Base-by-base conservation (phyloP, 2,113 vertebrate species). In the Euleptes europaea region DNA sequence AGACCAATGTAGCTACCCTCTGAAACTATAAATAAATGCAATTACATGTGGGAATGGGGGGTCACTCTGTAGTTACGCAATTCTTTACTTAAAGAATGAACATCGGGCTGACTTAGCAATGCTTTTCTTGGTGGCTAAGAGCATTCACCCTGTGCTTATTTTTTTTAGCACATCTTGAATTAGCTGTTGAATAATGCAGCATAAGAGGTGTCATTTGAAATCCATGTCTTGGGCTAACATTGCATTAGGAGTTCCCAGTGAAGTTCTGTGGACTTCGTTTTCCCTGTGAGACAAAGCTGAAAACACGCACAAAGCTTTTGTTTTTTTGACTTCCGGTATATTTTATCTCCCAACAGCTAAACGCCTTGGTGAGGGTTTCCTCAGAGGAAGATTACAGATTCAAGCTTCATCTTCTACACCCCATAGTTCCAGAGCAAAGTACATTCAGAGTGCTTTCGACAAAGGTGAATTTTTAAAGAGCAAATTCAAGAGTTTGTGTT, bases 401-500 rank as follows among this genome's bases (percentile, higher is more conserved):
- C 88, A 93, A 96, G 73, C 93, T 99, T 82, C 91, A 94, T 91
- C 97, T 99, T 82, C 95, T 98, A 92, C 97, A 99, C 92, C 93
- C 97, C 51, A 93, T 99, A 91, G 86, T 97, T 89, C 97, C 98
- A 44, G 96, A 98, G 84, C 97, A 99, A 93, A 98, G 98, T 96
- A 97, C 82, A 17, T 99, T 98, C 95, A 98, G 95, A 98, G 94
- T 99, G 90, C 97, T 99, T 94, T 97, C 97, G 88, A 98, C 98
- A 87, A 99, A 99, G 97, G 98, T 99, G 92, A 95, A 84, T 54
- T 84, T 87, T 88, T 81, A 88, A 91, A 92, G 3, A 76, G 28
- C 78, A 77, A 69, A 71, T 92, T 28, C 51, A 63, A 13, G 35
- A 19, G 13, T 3, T 38, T 28, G n/a, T 11, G 35, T 44, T 78